Base-by-base conservation (phyloP, 2,113 vertebrate genomes). In the Otocyon megalotis region DNA sequence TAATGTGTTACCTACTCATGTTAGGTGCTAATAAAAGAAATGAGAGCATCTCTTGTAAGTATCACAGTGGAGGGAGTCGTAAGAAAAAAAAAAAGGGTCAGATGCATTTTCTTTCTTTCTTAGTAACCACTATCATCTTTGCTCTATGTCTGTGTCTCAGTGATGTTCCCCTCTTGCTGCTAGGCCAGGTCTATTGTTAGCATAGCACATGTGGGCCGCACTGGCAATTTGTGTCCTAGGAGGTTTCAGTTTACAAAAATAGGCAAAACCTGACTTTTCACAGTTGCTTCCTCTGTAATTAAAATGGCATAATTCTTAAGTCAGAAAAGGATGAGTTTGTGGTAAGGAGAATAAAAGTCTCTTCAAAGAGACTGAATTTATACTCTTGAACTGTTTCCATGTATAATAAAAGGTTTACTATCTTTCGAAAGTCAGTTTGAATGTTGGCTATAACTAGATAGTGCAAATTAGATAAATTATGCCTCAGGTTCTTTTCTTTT, bases 221-320 rank as follows among this genome's bases (percentile, higher is more conserved):
- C 37, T 0, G 16, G 87, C 67, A 93, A 96, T 97, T 94, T 97
- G 87, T 92, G 96, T 93, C 90, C 94, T 87, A 37, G 72, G 92
- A 97, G 53, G 67, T 96, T 97, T 97, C 50, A 76, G 89, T 95
- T 96, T 93, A 86, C 53, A 97, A 97, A 97, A 97, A 97, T 93
- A 97, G 96, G 43, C 79, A 87, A 80, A 72, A 94, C 74, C 89
- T 84, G 82, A 91, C 74, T 96, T 97, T 96, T 96, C 86, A 77
- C 77, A 97, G 93, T 93, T 67, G 30, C 87, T 97, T 95, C 65
- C 89, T 92, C 43, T 97, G 87, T 96, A 97, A 98, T 97, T 97
- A 97, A 97, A 96, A 89, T 54, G 69, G 32, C 84, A 77, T 97
- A 86, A 96, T 95, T 97, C 92, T 96, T 91, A 97, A 94, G 71